A percentile compares a stretch with the other conserved stretches of the same genome.
Conservation (phyloP, 2,797 vertebrate genomes). For the Dromococcyx pavoninus region DNA sequence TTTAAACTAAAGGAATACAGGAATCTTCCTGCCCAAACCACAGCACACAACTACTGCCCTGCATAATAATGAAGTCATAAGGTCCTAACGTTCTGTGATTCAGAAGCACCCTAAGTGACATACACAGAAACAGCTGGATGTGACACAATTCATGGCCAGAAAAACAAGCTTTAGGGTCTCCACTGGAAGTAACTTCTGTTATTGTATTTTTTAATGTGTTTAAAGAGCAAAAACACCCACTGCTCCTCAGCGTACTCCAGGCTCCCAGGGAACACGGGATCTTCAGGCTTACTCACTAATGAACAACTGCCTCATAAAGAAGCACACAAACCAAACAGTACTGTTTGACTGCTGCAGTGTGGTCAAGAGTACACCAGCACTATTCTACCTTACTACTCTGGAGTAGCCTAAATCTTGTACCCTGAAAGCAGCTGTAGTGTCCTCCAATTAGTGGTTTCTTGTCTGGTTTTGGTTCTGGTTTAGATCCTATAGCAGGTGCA, state of each 20-base stretch:
- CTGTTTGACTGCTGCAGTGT: background rate
- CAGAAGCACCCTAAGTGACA: background rate
- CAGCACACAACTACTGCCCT: background rate
- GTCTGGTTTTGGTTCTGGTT: background rate
- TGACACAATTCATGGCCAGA: background rate
- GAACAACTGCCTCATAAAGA: background rate
- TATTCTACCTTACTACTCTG: background rate
- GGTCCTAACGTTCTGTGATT: background rate
- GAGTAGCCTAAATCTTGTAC: background rate
- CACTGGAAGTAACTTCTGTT: background rate
- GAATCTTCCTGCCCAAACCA: background rate
- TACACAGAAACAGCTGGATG: background rate
- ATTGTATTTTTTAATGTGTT: background rate
- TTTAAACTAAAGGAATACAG: background rate
- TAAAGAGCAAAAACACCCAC: background rate
- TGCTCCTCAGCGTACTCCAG: background rate
- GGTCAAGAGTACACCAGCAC: background rate
- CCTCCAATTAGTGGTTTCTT: background rate
- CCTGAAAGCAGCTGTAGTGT: background rate
- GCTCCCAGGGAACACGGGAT: background rate
- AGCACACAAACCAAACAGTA: background rate
- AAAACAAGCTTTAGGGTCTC: background rate
- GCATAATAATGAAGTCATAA: background rate
- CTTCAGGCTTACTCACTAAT: background rate
- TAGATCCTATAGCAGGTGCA: background rate